Evolutionary conservation across 2,888 invertebrate genomes (phyloP).

Genomic region (Folsomia manolachei): DNA sequence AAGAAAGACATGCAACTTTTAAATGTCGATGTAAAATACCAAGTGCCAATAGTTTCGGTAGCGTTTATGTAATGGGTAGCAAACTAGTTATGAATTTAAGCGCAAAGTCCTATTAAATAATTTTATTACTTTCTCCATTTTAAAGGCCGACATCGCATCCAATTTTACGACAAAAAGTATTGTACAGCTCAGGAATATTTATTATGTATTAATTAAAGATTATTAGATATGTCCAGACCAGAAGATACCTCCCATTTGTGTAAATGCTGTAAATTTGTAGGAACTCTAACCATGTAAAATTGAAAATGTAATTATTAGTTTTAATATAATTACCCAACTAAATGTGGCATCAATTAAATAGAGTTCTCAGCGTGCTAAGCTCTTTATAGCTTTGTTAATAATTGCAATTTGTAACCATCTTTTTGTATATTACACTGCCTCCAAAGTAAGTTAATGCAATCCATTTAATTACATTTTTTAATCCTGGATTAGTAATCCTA

Average conservation of each 20-base stretch:
- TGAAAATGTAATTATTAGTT: constrained; percentile 1
- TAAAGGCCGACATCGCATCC: no score
- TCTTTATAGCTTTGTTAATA: no score
- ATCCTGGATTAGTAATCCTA: no score
- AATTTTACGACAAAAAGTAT: background rate
- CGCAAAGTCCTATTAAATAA: background rate
- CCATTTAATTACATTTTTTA: no score
- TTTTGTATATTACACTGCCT: no score
- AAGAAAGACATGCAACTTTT: constrained; percentile 30
- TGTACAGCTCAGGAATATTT: constrained; percentile 3
- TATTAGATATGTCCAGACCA: constrained; percentile 1
- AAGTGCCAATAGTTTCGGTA: constrained; percentile 1
- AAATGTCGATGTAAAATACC: background rate
- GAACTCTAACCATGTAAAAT: background rate
- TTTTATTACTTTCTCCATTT: no score
- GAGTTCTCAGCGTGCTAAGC: background rate
- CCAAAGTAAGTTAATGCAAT: no score
- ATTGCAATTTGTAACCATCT: no score
- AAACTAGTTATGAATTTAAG: background rate
- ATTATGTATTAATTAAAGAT: background rate
- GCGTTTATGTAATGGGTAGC: background rate
- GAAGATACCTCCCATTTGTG: background rate
- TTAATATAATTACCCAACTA: no score
- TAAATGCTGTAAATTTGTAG: background rate
- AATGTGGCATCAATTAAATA: background rate